Conservation (phyloP, 35 echinoderm and acorn worm genomes). For the Heliocidaris erythrogramma region DNA sequence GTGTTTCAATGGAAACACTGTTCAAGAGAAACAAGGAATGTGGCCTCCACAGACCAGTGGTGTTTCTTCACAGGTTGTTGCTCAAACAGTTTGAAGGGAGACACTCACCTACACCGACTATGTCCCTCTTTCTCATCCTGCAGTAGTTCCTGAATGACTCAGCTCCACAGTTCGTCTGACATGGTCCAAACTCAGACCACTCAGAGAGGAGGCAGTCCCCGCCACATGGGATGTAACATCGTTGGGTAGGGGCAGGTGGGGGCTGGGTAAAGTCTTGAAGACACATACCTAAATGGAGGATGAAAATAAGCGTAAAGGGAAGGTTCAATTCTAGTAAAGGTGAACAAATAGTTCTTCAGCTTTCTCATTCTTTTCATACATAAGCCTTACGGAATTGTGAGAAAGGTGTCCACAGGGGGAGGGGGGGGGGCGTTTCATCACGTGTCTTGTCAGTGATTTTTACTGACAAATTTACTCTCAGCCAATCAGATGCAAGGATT, state of each 20-base stretch:
- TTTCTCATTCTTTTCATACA: too few relatives aligned
- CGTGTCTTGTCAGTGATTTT: too few relatives aligned
- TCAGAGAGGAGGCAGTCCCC: conserved; percentile 88
- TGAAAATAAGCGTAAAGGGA: background rate
- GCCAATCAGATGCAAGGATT: too few relatives aligned
- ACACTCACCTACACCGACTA: conserved; percentile 71
- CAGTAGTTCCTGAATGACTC: conserved; percentile 63
- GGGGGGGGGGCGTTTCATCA: too few relatives aligned
- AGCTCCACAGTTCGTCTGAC: conserved; percentile 58
- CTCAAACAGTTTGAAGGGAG: background rate
- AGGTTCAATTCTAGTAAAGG: too few relatives aligned
- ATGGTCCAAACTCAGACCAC: conserved; percentile 83
- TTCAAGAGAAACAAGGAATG: background rate
- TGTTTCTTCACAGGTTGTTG: background rate
- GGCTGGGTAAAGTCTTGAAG: conserved; percentile 61
- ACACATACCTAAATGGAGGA: conserved; percentile 65
- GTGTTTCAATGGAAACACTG: background rate
- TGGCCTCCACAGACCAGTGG: background rate
- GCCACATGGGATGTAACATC: conserved; percentile 79
- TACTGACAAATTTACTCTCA: too few relatives aligned
- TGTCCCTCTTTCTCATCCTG: conserved; percentile 61
- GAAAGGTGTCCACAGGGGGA: too few relatives aligned
- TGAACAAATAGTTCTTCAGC: too few relatives aligned
- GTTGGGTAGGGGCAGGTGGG: conserved; percentile 64
- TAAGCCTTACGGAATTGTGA: too few relatives aligned